phyloP scores from a whole-genome alignment of 2,888 invertebrate genomes.

The Caenorhabditis sp. region DNA sequence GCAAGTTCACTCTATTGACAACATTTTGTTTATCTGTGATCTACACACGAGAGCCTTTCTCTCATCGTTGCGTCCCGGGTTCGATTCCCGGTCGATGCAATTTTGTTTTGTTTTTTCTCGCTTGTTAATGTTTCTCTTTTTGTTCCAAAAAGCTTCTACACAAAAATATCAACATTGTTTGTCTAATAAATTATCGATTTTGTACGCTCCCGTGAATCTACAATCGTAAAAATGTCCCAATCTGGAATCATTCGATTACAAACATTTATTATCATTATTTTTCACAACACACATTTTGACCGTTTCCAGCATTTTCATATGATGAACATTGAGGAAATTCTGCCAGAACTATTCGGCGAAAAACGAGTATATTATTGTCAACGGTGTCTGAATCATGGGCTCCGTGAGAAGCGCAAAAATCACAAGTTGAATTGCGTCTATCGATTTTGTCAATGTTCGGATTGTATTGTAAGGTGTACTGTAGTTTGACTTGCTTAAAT shows the following conservation, averaged over 20 bases:
- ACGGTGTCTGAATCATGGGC: slow-evolving; percentile 55
- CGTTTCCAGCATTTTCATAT: slow-evolving; percentile 13
- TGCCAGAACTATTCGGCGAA: slow-evolving; percentile 60
- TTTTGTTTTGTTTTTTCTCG: slow-evolving; percentile 4
- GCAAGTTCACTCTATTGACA: too few species aligned
- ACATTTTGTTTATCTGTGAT: too few species aligned
- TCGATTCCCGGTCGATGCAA: slow-evolving; percentile 69
- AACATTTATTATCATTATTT: not conserved
- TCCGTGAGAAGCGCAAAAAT: slow-evolving; percentile 54
- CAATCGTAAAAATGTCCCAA: not conserved
- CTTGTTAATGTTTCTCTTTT: too few species aligned
- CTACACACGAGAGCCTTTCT: too few species aligned
- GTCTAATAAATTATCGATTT: not conserved
- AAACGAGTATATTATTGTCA: slow-evolving; percentile 60
- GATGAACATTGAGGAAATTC: slow-evolving; percentile 62
- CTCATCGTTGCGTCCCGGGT: slow-evolving; percentile 68
- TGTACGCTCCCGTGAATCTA: not conserved
- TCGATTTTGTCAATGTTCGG: slow-evolving; percentile 50
- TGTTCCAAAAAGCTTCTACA: too few species aligned
- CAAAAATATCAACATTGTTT: too few species aligned
- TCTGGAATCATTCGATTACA: slow-evolving; percentile 4
- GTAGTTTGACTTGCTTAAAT: not conserved
- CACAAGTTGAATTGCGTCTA: slow-evolving; percentile 53
- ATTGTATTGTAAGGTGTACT: slow-evolving; percentile 47
- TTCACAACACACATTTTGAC: not conserved